Percentiles rank a stretch among this genome's conserved stretches.
phyloP scores from a whole-genome alignment of 2,888 invertebrate genomes.

The Orthosia gracilis region DNA sequence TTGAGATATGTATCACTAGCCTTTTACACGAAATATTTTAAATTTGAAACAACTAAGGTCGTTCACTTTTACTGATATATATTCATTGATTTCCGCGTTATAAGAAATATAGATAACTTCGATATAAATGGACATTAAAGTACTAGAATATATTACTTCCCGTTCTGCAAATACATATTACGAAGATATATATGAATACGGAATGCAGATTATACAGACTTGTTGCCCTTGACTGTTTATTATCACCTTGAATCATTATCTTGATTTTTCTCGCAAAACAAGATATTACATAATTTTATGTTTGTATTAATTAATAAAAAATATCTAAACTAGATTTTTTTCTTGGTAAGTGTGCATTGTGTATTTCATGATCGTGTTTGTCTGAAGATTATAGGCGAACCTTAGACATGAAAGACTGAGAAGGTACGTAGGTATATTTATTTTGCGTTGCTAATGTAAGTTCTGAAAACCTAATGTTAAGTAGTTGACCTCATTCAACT shows the following conservation, averaged over 20 bases:
- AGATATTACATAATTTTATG: slow-evolving; percentile 4
- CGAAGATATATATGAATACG: not conserved
- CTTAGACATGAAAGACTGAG: not conserved
- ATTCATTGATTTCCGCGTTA: not conserved
- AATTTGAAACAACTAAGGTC: not conserved
- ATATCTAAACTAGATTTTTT: not conserved
- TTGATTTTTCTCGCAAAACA: slow-evolving; percentile 26
- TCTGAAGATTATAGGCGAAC: not conserved
- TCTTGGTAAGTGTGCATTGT: not conserved
- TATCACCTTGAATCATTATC: slow-evolving; percentile 36
- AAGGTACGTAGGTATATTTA: not conserved
- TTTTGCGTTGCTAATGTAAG: not conserved
- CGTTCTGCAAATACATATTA: slow-evolving; percentile 35
- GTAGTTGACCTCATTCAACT: too few relatives aligned
- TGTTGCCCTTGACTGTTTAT: slow-evolving; percentile 33
- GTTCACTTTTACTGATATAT: slow-evolving; percentile 7
- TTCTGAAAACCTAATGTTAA: not conserved
- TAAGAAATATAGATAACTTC: not conserved
- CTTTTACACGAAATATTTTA: not conserved
- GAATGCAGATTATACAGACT: slow-evolving; percentile 20
- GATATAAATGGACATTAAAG: not conserved
- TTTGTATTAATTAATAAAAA: not conserved
- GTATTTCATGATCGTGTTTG: too few relatives aligned
- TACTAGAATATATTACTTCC: slow-evolving; percentile 30
- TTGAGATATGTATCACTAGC: not conserved